Evolutionary conservation across 2,888 invertebrate genomes (phyloP).

Genomic region (Charanyca ferruginea): DNA sequence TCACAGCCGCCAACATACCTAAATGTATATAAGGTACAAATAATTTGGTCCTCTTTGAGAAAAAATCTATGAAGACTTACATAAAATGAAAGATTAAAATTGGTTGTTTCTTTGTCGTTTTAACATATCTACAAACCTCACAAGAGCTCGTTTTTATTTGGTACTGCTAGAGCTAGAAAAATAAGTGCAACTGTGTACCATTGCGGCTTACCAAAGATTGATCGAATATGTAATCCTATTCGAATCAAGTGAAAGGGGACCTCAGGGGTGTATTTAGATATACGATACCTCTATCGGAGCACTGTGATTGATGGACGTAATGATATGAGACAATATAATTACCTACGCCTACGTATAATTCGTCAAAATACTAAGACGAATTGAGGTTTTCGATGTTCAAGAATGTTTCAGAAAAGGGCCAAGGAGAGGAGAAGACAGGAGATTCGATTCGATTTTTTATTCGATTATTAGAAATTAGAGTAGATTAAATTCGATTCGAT

Average conservation of each 20-base stretch:
- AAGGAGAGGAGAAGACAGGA: neutral
- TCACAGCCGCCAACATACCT: no score
- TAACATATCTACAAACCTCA: no score
- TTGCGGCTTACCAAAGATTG: slow-evolving; percentile 56
- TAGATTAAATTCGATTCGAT: neutral
- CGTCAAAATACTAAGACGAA: slow-evolving; percentile 32
- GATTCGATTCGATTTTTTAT: neutral
- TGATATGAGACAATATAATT: slow-evolving; percentile 51
- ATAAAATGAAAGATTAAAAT: no score
- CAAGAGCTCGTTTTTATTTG: no score
- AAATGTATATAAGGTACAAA: no score
- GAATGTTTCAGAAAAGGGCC: neutral
- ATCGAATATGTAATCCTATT: slow-evolving; percentile 57
- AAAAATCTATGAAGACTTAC: no score
- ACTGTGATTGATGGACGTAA: slow-evolving; percentile 63
- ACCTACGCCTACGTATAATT: slow-evolving; percentile 23
- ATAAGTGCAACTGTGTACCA: slow-evolving; percentile 25
- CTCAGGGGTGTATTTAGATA: slow-evolving; percentile 65
- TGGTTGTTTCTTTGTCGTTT: no score
- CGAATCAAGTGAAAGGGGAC: slow-evolving; percentile 56
- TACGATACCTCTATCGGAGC: slow-evolving; percentile 36
- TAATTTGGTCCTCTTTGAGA: no score
- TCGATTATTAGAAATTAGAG: neutral
- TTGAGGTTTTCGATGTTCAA: slow-evolving; percentile 5
- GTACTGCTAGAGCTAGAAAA: neutral